phyloP scores from a whole-genome alignment of 1,140 invertebrate species.

The Ladona fulva region DNA sequence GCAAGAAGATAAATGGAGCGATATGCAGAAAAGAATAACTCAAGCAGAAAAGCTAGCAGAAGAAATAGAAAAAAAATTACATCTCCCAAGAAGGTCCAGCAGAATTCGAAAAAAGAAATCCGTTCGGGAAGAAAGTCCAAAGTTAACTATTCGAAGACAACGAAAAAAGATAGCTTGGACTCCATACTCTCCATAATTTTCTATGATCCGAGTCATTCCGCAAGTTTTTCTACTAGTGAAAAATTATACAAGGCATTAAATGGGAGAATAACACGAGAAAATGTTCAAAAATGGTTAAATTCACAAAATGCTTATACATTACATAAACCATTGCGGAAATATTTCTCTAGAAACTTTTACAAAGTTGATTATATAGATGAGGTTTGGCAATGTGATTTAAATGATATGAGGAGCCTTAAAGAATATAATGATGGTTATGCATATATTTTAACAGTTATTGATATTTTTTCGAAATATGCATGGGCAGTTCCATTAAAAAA shows the following conservation, averaged over 20 bases:
- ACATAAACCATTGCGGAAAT: background rate
- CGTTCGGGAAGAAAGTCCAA: too few species aligned
- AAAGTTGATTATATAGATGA: background rate
- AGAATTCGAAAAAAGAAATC: too few species aligned
- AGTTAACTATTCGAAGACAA: too few species aligned
- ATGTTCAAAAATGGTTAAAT: background rate
- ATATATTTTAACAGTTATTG: constrained; percentile 39
- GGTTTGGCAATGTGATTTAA: background rate
- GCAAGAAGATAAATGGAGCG: too few species aligned
- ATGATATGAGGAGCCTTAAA: background rate
- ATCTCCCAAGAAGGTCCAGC: too few species aligned
- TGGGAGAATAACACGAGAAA: background rate
- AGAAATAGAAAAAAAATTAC: too few species aligned
- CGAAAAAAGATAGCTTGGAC: too few species aligned
- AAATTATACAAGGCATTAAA: background rate
- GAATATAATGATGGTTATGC: constrained; percentile 34
- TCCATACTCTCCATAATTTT: too few species aligned
- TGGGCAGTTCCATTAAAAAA: constrained; percentile 38
- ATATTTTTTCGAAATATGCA: constrained; percentile 38
- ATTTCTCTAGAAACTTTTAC: background rate
- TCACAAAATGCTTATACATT: background rate
- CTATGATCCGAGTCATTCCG: too few species aligned
- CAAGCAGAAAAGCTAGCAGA: too few species aligned
- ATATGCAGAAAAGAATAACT: too few species aligned
- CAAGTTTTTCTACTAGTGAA: background rate